Evolutionary conservation across 2,113 vertebrate species (phyloP).

Genomic region (Sylvilagus bachmani): DNA sequence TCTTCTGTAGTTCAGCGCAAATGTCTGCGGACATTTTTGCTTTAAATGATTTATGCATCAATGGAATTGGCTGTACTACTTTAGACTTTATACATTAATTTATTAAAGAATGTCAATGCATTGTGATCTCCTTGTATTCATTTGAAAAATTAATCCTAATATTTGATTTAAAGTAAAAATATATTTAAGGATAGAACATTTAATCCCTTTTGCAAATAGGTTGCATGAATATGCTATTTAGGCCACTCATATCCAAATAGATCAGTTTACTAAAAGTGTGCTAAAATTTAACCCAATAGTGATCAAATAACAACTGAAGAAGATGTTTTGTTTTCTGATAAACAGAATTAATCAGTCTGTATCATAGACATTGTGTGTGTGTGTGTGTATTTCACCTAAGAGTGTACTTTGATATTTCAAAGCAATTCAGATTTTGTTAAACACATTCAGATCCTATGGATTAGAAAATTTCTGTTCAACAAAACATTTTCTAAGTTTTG

Average conservation of each 20-base stretch:
- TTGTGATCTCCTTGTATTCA: not conserved
- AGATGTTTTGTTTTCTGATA: not conserved
- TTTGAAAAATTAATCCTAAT: not conserved
- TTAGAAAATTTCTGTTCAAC: not conserved
- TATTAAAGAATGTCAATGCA: not conserved
- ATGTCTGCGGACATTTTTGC: not conserved
- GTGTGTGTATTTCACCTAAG: not conserved
- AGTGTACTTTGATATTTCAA: not conserved
- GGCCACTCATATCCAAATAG: not conserved
- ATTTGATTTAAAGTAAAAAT: not conserved
- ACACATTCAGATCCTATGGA: not conserved
- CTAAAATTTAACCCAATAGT: not conserved
- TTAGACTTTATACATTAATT: not conserved
- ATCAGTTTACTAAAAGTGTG: not conserved
- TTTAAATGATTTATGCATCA: not conserved
- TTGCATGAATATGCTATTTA: not conserved
- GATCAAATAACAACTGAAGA: conserved; percentile 2
- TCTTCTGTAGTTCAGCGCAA: not conserved
- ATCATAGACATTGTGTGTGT: not conserved
- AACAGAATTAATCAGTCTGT: not conserved
- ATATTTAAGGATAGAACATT: not conserved
- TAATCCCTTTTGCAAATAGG: conserved; percentile 4
- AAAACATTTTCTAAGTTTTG: not conserved
- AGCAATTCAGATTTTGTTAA: conserved; percentile 18
- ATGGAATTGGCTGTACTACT: not conserved